Evolutionary conservation across 2,113 vertebrate species (phyloP).

Genomic region (Bungarus multicinctus): DNA sequence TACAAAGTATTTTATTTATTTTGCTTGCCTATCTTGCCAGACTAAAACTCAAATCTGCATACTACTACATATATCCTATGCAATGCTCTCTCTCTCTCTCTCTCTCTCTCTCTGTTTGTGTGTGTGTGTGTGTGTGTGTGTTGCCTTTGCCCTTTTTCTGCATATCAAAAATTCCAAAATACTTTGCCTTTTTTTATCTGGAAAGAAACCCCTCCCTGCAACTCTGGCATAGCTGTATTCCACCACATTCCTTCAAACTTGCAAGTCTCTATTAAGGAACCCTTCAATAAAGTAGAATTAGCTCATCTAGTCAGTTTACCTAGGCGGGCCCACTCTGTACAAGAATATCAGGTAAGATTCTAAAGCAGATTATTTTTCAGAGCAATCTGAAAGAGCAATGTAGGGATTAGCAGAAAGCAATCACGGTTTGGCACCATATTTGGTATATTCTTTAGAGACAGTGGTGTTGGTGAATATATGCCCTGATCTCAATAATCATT

Average conservation of each 20-base stretch:
- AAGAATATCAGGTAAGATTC: not conserved
- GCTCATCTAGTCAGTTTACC: not conserved
- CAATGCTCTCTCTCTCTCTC: not conserved
- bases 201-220: not conserved
- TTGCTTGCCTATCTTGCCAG: not conserved
- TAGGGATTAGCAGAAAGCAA: not conserved
- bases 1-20: not conserved
- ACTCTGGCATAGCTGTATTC: not conserved
- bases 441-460: not conserved
- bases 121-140: not conserved
- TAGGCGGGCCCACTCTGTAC: not conserved
- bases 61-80: not conserved
- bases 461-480: not conserved
- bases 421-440: not conserved
- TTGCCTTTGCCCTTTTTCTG: not conserved
- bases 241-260: not conserved
- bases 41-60: not conserved
- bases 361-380: not conserved
- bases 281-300: not conserved
- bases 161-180: not conserved
- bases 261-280: not conserved
- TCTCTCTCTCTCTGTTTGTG: not conserved
- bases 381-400: not conserved
- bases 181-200: not conserved
- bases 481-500: not conserved